These are phyloP conservation scores for Bradypodion ventrale DNA, from an alignment of 2,797 vertebrate genomes.

Conservation along the genomic window DNA sequence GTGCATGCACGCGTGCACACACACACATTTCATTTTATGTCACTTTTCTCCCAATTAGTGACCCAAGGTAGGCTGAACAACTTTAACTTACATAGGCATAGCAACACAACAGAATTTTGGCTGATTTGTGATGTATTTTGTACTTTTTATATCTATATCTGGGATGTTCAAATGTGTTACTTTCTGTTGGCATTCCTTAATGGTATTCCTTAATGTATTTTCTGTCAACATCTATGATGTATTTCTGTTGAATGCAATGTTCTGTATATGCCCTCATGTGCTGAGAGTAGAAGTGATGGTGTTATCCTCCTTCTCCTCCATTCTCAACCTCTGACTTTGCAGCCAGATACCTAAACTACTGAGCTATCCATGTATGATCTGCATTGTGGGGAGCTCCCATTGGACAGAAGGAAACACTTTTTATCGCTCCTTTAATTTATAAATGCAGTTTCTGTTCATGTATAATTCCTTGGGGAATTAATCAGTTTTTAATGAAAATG, in stretches of 20 bases:
- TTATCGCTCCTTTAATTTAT: not conserved
- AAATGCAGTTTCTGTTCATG: not conserved
- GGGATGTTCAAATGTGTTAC: not conserved
- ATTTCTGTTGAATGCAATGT: not conserved
- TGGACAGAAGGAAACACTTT: not conserved
- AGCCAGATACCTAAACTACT: too few relatives aligned
- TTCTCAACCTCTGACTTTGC: too few relatives aligned
- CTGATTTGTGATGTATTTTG: too few relatives aligned
- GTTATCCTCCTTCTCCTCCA: too few relatives aligned
- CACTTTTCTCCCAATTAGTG: too few relatives aligned
- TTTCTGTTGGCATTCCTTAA: not conserved
- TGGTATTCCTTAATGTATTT: not conserved
- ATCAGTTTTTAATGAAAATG: constrained; percentile 5
- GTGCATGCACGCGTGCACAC: too few relatives aligned
- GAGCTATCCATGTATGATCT: not conserved
- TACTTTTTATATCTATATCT: not conserved
- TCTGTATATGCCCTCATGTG: not conserved
- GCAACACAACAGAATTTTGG: too few relatives aligned
- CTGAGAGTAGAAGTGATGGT: too few relatives aligned
- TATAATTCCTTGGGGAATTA: not conserved
- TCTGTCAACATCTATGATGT: not conserved
- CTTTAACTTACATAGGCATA: too few relatives aligned
- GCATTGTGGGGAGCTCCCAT: not conserved
- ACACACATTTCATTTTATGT: too few relatives aligned
- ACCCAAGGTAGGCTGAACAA: too few relatives aligned